These are phyloP conservation scores for Chelidonichthys spinosus DNA, from an alignment of 2,797 vertebrate genomes.

Conservation along the genomic window DNA sequence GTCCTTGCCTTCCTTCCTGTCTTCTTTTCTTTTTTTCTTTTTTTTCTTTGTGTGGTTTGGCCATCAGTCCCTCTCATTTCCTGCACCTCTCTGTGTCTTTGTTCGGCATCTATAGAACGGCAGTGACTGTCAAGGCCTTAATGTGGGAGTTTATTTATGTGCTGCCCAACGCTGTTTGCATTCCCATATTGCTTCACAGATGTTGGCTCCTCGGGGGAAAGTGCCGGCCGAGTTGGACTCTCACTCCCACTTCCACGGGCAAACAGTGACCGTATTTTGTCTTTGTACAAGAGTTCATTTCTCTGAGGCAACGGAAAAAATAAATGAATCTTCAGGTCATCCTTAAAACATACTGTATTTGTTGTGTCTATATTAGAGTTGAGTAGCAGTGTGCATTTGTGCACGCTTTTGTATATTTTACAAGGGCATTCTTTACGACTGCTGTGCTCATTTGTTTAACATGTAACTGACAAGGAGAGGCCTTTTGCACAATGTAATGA, in stretches of 20 bases:
- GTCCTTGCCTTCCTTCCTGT: slow-evolving; percentile 30
- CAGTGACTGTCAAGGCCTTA: slow-evolving; percentile 50
- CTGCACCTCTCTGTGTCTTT: slow-evolving; percentile 49
- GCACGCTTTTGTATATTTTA: slow-evolving; percentile 53
- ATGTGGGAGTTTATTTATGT: slow-evolving; percentile 54
- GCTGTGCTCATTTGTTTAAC: slow-evolving; percentile 71
- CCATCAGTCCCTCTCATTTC: slow-evolving; percentile 52
- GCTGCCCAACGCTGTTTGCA: slow-evolving; percentile 49
- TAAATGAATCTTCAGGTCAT: slow-evolving; percentile 24
- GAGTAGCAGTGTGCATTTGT: slow-evolving; percentile 27
- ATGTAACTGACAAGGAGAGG: slow-evolving; percentile 71
- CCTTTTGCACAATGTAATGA: slow-evolving; percentile 70
- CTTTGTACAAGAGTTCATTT: slow-evolving; percentile 26
- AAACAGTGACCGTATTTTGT: slow-evolving; percentile 17
- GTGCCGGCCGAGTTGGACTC: slow-evolving; percentile 22
- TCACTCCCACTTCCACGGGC: slow-evolving; percentile 18
- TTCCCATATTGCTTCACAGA: slow-evolving; percentile 55
- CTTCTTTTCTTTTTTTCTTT: neutral
- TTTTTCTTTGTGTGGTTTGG: slow-evolving; percentile 32
- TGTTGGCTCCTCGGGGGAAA: slow-evolving; percentile 35
- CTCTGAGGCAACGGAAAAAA: slow-evolving; percentile 45
- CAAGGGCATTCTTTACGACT: slow-evolving; percentile 64
- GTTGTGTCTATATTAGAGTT: slow-evolving; percentile 20
- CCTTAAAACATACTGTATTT: slow-evolving; percentile 21
- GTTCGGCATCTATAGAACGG: slow-evolving; percentile 49